phyloP scores from a whole-genome alignment of 23 tunicate genomes.

The Diplosoma virens region DNA sequence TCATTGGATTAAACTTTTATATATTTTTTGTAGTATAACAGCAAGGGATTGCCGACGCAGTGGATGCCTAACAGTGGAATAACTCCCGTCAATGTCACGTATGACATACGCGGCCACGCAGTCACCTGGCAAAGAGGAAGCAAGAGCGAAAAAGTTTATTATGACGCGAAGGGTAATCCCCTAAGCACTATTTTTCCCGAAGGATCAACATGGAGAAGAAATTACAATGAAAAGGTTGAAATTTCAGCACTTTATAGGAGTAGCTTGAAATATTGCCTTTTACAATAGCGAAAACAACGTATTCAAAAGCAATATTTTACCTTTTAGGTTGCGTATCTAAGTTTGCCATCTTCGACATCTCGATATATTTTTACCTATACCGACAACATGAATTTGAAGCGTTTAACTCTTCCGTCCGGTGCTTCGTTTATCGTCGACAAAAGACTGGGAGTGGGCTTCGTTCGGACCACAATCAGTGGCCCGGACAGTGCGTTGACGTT shows the following conservation, averaged over 20 bases:
- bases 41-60: slow-evolving; percentile 64
- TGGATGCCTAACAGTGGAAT: slow-evolving; percentile 85
- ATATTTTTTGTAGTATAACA: slow-evolving; percentile 47
- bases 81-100: slow-evolving; percentile 83
- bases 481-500: slow-evolving; percentile 6
- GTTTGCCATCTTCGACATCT: slow-evolving; percentile 28
- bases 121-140: slow-evolving; percentile 82
- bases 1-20: too few species aligned
- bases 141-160: slow-evolving; percentile 41
- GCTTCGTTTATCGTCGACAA: slow-evolving; percentile 32
- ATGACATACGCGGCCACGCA: slow-evolving; percentile 70
- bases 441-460: slow-evolving; percentile 67
- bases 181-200: slow-evolving; percentile 41
- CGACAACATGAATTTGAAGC: slow-evolving; percentile 30
- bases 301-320: not conserved
- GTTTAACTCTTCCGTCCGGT: slow-evolving; percentile 69
- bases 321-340: slow-evolving; percentile 42
- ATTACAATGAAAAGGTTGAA: slow-evolving; percentile 44
- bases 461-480: slow-evolving; percentile 42
- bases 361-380: slow-evolving; percentile 62
- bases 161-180: slow-evolving; percentile 53
- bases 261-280: not conserved
- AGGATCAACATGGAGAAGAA: slow-evolving; percentile 57
- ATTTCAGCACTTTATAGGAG: not conserved
- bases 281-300: too few species aligned